Conservation (phyloP, 1,140 invertebrate species). For the Probaryconus sp. region DNA sequence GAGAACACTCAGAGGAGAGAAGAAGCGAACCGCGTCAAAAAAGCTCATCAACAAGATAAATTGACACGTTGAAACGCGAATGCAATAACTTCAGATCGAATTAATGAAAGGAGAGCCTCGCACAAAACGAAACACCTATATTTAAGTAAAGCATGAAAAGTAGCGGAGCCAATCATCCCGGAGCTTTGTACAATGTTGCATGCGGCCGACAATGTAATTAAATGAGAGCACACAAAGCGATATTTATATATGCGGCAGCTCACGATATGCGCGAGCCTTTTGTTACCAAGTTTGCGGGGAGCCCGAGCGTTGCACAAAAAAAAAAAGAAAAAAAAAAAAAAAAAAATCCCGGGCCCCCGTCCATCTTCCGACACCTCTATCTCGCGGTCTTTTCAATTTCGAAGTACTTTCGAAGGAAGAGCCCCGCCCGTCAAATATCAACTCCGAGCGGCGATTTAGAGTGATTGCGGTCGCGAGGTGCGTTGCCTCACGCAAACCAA, state of each 20-base stretch:
- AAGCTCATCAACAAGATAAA: conserved; percentile 38
- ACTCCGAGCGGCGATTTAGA: conserved; percentile 66
- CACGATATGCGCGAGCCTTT: conserved; percentile 55
- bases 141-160: conserved; percentile 60
- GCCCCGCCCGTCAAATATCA: conserved; percentile 69
- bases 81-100: conserved; percentile 58
- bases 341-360: conserved; percentile 19
- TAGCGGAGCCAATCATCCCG: conserved; percentile 57
- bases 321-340: conserved; percentile 43
- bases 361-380: conserved; percentile 56
- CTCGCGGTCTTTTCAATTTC: conserved; percentile 62
- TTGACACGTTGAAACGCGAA: conserved; percentile 54
- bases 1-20: conserved; percentile 2
- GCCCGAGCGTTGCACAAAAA: too few species aligned
- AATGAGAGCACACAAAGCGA: conserved; percentile 58
- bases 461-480: conserved; percentile 67
- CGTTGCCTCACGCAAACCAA: conserved; percentile 30
- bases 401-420: conserved; percentile 54
- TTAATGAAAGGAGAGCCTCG: conserved; percentile 50
- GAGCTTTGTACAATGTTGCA: conserved; percentile 59
- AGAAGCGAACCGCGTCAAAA: too few species aligned
- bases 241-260: conserved; percentile 52
- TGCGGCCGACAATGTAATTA: conserved; percentile 56
- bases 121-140: conserved; percentile 50
- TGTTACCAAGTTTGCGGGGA: conserved; percentile 46